Evolutionary conservation across 35 echinoderm and acorn worm genomes (phyloP).

Genomic region (Acanthaster planci): DNA sequence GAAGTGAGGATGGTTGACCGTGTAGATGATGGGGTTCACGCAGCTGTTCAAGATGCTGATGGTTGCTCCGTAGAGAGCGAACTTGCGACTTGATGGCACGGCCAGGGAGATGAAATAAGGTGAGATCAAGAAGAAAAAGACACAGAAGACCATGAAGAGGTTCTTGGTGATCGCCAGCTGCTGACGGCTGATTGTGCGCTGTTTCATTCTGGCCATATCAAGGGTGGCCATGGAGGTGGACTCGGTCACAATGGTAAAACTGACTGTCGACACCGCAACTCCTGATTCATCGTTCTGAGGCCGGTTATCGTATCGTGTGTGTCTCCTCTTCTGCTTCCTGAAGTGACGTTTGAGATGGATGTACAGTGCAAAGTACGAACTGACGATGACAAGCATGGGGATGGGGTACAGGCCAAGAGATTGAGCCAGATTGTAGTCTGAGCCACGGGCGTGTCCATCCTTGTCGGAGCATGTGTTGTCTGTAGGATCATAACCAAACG

Average conservation of each 20-base stretch:
- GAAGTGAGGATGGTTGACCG: constrained; percentile 65
- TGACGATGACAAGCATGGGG: constrained; percentile 8
- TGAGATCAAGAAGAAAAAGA: constrained; percentile 49
- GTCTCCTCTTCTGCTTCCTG: constrained; percentile 45
- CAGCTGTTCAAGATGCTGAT: constrained; percentile 54
- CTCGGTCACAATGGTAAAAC: neutral
- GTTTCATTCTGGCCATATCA: neutral
- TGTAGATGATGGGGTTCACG: constrained; percentile 66
- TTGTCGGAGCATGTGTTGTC: constrained; percentile 26
- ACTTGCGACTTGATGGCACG: neutral
- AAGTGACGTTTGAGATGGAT: constrained; percentile 51
- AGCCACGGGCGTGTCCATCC: constrained; percentile 3
- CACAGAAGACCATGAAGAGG: constrained; percentile 62
- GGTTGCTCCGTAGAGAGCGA: neutral
- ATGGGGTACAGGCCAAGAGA: constrained; percentile 4
- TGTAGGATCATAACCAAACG: constrained; percentile 22
- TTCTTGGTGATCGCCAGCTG: constrained; percentile 72
- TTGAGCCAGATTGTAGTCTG: constrained; percentile 21
- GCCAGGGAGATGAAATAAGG: constrained; percentile 42
- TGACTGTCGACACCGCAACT: neutral
- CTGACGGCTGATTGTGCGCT: constrained; percentile 30
- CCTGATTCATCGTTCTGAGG: no score
- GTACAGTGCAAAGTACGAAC: constrained; percentile 2
- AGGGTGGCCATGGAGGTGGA: neutral
- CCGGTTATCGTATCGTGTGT: neutral